Evolutionary conservation across 2,797 vertebrate species (phyloP), one percentile per base, ranked within the genome.

Genomic region (Morus bassanus): DNA sequence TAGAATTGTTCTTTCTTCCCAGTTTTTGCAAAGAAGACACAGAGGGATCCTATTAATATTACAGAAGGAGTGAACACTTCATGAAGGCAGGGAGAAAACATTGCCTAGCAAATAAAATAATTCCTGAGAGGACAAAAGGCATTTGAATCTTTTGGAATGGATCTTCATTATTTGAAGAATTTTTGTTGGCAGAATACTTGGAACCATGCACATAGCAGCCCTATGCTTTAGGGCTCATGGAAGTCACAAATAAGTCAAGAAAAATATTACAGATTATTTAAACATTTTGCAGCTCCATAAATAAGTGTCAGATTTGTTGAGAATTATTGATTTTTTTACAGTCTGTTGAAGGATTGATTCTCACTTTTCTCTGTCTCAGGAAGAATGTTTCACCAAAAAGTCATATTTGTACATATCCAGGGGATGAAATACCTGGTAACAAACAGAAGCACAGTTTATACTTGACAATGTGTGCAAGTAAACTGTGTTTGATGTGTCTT

Each of bases 361-460:
- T 92, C 64, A 78, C 37, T 95, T 93, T 94, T 94, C 61, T 91
- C 39, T 87, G 45, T 91, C 48, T 87, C 63, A 67, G n/a, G n/a
- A 93, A 91, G 65, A 93, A 59, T 9, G 10, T 73, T 85, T 83
- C 60, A 80, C 41, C 31, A 74, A 72, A 77, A 86, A 82, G 31
- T 60, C 27, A 10, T 77, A 76, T 76, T 63, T 91, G 10, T 69
- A 75, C 14, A 7, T n/a, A 81, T 57, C 51, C n/a, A 64, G 21
- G 50, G 41, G 19, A 65, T 31, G 80, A 91, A 76, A 43, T 50
- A 86, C 5, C 3, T 2, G 23, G 35, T 63, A 87, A 72, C 41
- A 85, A 93, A 48, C 3, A 84, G 70, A 79, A 87, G 14, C 45
- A 77, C 16, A 41, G 6, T 64, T 92, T 70, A n/a, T 85, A 22